phyloP scores from a whole-genome alignment of 2,797 vertebrate species.

The Leptodactylus fallax region DNA sequence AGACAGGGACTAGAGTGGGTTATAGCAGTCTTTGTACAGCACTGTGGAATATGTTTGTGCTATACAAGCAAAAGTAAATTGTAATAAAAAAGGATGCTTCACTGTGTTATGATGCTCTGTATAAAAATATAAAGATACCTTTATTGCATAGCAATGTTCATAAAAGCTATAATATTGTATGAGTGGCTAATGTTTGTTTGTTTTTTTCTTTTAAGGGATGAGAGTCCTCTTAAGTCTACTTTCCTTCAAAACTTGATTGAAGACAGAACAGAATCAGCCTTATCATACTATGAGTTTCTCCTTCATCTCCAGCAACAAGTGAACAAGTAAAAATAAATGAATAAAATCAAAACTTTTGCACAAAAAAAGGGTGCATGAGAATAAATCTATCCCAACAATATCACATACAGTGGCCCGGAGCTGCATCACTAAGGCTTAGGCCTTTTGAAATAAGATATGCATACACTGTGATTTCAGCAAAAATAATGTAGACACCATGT shows the following conservation, averaged over 20 bases:
- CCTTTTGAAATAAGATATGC: conserved; percentile 75
- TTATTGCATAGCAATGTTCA: background rate
- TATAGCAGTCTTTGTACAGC: too few relatives aligned
- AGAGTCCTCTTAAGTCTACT: conserved; percentile 87
- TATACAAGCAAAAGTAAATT: too few relatives aligned
- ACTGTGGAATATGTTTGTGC: too few relatives aligned
- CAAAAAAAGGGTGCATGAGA: conserved; percentile 66
- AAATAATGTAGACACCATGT: conserved; percentile 78
- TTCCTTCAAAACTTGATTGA: conserved; percentile 97
- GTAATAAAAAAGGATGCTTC: too few relatives aligned
- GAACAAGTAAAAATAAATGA: conserved; percentile 84
- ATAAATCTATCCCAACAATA: conserved; percentile 60
- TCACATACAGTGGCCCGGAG: conserved; percentile 67
- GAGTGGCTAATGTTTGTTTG: background rate
- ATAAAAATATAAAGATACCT: background rate
- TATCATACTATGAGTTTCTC: conserved; percentile 97
- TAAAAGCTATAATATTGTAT: background rate
- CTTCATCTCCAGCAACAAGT: conserved; percentile 97
- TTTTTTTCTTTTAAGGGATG: conserved; percentile 81
- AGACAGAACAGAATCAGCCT: conserved; percentile 95
- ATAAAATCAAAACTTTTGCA: conserved; percentile 45
- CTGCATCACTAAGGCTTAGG: conserved; percentile 71
- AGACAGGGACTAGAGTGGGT: too few relatives aligned
- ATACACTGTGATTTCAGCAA: conserved; percentile 82
- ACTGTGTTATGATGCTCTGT: too few relatives aligned